Percentiles rank a stretch among this genome's conserved stretches.
These are phyloP conservation scores for Eulacestoma nigropectus DNA, from an alignment of 2,113 vertebrate species.

Conservation along the genomic window DNA sequence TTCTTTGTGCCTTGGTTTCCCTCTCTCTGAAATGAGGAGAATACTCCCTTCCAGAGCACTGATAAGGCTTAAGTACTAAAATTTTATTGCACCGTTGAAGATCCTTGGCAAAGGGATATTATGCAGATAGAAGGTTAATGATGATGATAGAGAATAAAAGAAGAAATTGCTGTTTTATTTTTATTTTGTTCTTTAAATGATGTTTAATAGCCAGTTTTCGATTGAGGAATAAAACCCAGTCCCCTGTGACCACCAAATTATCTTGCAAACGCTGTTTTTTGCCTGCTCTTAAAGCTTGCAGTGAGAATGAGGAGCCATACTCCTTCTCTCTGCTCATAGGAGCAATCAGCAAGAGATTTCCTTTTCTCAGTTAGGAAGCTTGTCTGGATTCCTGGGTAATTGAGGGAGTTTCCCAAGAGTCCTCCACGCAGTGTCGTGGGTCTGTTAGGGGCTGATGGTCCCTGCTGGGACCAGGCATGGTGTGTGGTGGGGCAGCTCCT, in stretches of 20 bases:
- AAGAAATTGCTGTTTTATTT: conserved; percentile 56
- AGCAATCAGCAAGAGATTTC: not conserved
- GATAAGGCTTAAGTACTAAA: conserved; percentile 41
- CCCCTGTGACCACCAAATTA: conserved; percentile 49
- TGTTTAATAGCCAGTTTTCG: conserved; percentile 53
- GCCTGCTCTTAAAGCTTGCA: not conserved
- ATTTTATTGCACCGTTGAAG: conserved; percentile 37
- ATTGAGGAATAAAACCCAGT: conserved; percentile 40
- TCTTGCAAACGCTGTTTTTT: not conserved
- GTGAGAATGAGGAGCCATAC: not conserved
- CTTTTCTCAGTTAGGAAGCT: not conserved
- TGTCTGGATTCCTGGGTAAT: not conserved
- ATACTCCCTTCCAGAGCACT: not conserved
- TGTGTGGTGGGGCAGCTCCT: not conserved
- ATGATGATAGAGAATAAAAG: conserved; percentile 50
- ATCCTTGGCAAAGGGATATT: conserved; percentile 24
- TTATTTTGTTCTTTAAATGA: conserved; percentile 60
- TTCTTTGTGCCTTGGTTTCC: conserved; percentile 45
- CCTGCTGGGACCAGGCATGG: not conserved
- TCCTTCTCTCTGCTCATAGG: not conserved
- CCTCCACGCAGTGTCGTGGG: accelerated
- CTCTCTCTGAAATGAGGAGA: not conserved
- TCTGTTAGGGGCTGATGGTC: not conserved
- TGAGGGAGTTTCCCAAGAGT: not conserved
- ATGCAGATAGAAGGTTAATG: conserved; percentile 59